Conservation (phyloP, 2,113 vertebrate species). For the Carlito syrichta region DNA sequence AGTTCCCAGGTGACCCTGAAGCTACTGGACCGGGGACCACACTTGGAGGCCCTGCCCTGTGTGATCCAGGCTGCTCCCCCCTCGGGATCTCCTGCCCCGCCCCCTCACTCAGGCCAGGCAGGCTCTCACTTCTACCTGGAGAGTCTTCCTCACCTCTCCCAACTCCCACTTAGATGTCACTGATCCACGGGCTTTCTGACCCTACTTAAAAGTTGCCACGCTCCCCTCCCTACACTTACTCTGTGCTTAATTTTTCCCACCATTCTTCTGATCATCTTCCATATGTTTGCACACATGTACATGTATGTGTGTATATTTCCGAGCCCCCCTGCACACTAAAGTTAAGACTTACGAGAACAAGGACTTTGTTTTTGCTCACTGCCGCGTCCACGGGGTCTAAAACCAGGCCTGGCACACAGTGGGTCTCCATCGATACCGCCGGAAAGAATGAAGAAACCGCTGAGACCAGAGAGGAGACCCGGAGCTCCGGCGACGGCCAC, state of each 20-base stretch:
- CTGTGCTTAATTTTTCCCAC: neutral
- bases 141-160: neutral
- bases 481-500: conserved; percentile 24
- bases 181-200: too few species aligned
- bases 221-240: neutral
- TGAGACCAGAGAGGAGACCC: neutral
- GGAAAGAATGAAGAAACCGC: neutral
- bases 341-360: neutral
- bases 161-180: neutral
- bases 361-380: neutral
- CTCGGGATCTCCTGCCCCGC: too few species aligned
- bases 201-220: too few species aligned
- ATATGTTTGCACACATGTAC: neutral
- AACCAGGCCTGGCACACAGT: neutral
- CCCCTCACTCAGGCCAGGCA: too few species aligned
- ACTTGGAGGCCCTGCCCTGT: neutral
- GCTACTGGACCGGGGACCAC: neutral
- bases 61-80: too few species aligned
- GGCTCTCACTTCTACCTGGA: neutral
- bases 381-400: neutral
- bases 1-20: neutral
- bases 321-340: neutral
- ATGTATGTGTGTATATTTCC: neutral
- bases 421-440: neutral
- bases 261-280: neutral